Percentiles rank a stretch among this genome's conserved stretches.
phyloP scores from a whole-genome alignment of 1,140 invertebrate genomes.

The Hyphantria cunea region DNA sequence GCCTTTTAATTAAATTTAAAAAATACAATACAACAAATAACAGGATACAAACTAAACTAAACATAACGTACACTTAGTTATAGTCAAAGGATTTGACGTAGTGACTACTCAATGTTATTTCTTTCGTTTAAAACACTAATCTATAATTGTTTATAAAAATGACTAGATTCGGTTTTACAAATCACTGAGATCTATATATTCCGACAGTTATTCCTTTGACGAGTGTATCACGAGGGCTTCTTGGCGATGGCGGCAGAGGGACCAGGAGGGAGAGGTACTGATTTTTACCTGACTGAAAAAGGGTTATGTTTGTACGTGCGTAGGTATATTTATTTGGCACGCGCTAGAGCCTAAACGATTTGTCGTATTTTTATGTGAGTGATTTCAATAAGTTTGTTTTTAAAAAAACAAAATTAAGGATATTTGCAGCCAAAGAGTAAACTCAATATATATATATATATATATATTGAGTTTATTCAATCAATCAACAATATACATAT shows the following conservation, averaged over 20 bases:
- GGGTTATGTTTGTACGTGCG: too few species aligned
- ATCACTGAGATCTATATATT: conserved; percentile 18
- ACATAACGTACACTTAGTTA: conserved; percentile 15
- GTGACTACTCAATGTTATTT: conserved; percentile 5
- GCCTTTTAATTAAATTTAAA: background rate
- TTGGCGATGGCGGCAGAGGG: background rate
- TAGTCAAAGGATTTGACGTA: conserved; percentile 24
- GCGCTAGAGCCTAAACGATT: too few species aligned
- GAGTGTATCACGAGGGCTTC: background rate
- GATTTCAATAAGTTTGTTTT: too few species aligned
- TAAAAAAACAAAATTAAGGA: too few species aligned
- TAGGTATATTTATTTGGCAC: too few species aligned
- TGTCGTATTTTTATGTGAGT: too few species aligned
- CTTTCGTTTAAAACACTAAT: conserved; percentile 14
- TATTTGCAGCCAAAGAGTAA: too few species aligned
- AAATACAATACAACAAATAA: background rate
- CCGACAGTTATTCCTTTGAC: conserved; percentile 10
- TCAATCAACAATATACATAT: too few species aligned
- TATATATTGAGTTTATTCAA: too few species aligned
- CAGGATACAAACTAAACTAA: conserved; percentile 14
- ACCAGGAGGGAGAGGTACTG: background rate
- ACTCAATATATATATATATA: too few species aligned
- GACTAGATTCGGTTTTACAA: conserved; percentile 19
- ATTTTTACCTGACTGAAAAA: too few species aligned
- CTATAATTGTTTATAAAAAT: conserved; percentile 29